phyloP scores from a whole-genome alignment of 2,797 vertebrate genomes.

The Bryconaethiops microstoma region DNA sequence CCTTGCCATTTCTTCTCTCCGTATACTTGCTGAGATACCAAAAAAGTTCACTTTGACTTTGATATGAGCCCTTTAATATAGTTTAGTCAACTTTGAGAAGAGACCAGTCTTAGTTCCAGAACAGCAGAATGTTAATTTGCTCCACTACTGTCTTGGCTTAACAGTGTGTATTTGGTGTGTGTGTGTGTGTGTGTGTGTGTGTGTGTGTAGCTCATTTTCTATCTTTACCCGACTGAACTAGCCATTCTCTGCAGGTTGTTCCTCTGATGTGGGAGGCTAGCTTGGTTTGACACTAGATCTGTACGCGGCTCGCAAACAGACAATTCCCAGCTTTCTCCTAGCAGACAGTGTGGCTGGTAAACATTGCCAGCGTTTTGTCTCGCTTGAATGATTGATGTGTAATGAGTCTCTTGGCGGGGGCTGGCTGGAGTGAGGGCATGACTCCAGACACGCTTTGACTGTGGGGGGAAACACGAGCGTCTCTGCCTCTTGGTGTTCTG shows the following conservation, averaged over 20 bases:
- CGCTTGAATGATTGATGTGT: slow-evolving; percentile 19
- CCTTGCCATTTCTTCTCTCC: no score
- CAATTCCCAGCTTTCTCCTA: slow-evolving; percentile 22
- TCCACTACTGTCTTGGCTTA: background rate
- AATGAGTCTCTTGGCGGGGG: slow-evolving; percentile 22
- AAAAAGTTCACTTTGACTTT: no score
- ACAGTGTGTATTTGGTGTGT: background rate
- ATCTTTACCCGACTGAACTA: slow-evolving; percentile 23
- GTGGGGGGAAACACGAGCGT: background rate
- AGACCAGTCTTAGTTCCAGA: background rate
- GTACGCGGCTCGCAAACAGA: background rate
- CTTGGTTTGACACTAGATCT: background rate
- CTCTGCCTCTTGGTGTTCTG: background rate
- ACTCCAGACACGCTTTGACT: background rate
- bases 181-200: background rate
- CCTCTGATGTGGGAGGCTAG: slow-evolving; percentile 14
- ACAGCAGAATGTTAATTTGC: background rate
- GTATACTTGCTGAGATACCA: no score
- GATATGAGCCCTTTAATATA: background rate
- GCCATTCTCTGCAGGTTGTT: slow-evolving; percentile 25
- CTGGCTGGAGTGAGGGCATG: background rate
- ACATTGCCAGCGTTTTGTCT: slow-evolving; percentile 26
- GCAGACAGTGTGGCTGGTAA: slow-evolving; percentile 29
- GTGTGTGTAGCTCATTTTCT: slow-evolving; percentile 33
- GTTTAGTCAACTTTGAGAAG: background rate